Base-by-base conservation (phyloP, 2,797 vertebrate genomes). In the Pteronotus mesoamericanus region DNA sequence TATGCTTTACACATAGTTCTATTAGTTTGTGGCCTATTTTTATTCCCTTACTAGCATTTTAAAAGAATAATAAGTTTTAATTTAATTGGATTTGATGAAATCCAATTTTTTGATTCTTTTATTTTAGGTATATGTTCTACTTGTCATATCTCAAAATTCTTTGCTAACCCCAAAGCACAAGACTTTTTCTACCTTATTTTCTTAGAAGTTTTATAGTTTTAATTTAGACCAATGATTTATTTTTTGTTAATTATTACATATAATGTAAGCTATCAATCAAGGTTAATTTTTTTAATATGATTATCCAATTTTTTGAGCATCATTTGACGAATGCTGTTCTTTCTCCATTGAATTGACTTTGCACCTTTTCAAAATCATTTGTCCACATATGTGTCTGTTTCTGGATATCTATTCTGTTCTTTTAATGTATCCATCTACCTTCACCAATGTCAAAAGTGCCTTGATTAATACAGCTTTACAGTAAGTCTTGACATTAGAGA, bases 281-380 rank as follows among this genome's bases (percentile, higher is more conserved):
- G 44, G 34, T 57, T 78, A 82, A 8, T 34, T 26, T 57, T 57
- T 55, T 26, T 29, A 11, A 59, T 59, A 51, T 48, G 19, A 21
- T 84, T 69, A 89, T 46, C 29, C 26, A 51, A 34, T n/a, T 21
- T 18, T 66, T 74, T 55, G 29, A 64, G 12, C 12, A 86, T 5
- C 32, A 79, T 64, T 71, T 71, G 53, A 79, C 66, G 32, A 71
- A 44, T 3, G 2, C n/a, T 79, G 3, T 80, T 75, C 72, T 79
- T 91, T 86, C 32, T 79, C 37, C 44, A 64, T 37, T 79, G 44
- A 66, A 93, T 12, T 84, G 5, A 89, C 11, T 72, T 66, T 93
- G n/a, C 9, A 74, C 42, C 26, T 57, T 89, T 95, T 79, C 32
- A 89, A 95, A 93, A 89, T 44, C 15, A 64, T 3, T 93, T 89